phyloP scores from a whole-genome alignment of 2,113 vertebrate species.

The Vombatus ursinus region DNA sequence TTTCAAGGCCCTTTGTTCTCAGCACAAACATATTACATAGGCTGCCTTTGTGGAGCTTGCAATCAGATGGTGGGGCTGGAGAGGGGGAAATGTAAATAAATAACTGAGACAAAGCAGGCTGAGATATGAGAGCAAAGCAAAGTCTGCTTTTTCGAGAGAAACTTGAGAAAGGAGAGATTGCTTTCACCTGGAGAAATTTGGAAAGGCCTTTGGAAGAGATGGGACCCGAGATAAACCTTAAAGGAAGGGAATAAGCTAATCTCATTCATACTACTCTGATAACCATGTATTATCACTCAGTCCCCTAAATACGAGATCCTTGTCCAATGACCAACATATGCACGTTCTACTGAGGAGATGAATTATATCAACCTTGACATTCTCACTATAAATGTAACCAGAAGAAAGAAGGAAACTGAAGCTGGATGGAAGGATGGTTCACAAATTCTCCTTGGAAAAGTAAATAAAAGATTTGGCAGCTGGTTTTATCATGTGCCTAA shows the following conservation, averaged over 20 bases:
- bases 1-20: neutral
- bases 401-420: neutral
- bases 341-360: neutral
- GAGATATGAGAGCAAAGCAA: neutral
- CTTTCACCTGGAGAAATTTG: neutral
- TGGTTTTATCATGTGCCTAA: neutral
- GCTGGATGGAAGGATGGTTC: neutral
- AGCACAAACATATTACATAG: neutral
- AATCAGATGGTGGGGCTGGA: neutral
- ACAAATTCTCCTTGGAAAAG: neutral
- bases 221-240: neutral
- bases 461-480: neutral
- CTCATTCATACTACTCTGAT: neutral
- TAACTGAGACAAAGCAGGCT: neutral
- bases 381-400: neutral
- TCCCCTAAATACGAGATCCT: neutral
- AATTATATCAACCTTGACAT: neutral
- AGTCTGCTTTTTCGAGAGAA: neutral
- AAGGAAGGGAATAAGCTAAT: neutral
- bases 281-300: neutral
- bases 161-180: neutral
- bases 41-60: neutral
- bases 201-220: neutral
- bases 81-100: neutral
- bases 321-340: neutral